phyloP scores from a whole-genome alignment of 2,113 vertebrate genomes.

The Sinocyclocheilus grahami region DNA sequence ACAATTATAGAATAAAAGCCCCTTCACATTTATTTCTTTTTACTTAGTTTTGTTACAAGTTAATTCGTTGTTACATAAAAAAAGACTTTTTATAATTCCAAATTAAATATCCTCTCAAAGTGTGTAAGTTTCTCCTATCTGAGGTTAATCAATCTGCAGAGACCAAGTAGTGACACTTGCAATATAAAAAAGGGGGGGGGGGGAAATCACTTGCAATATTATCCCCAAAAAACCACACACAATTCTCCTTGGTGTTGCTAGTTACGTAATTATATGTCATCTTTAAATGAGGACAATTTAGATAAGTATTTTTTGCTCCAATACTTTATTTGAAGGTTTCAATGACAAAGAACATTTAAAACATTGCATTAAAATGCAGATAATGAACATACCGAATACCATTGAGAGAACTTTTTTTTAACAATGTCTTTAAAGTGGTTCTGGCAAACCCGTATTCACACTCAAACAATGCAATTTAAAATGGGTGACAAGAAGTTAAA shows the following conservation, averaged over 20 bases:
- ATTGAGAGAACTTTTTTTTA: not conserved
- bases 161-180: too few species aligned
- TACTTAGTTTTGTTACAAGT: not conserved
- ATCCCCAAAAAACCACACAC: too few species aligned
- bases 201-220: too few species aligned
- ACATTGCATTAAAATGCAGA: constrained; percentile 37
- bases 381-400: constrained; percentile 5
- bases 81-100: not conserved
- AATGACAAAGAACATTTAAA: constrained; percentile 26
- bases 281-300: not conserved
- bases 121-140: not conserved
- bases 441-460: not conserved
- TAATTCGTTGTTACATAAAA: not conserved
- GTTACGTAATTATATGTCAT: not conserved
- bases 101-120: not conserved
- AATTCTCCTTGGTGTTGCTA: not conserved
- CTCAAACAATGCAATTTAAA: constrained; percentile 15
- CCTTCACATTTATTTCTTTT: not conserved
- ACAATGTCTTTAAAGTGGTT: constrained; percentile 1
- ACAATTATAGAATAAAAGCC: not conserved
- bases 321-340: constrained; percentile 32
- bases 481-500: constrained; percentile 40
- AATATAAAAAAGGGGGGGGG: too few species aligned
- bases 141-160: not conserved
- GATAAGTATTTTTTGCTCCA: not conserved